These are phyloP conservation scores for Typhlichthys eigenmanni DNA, from an alignment of 2,797 vertebrate genomes.

Conservation along the genomic window DNA sequence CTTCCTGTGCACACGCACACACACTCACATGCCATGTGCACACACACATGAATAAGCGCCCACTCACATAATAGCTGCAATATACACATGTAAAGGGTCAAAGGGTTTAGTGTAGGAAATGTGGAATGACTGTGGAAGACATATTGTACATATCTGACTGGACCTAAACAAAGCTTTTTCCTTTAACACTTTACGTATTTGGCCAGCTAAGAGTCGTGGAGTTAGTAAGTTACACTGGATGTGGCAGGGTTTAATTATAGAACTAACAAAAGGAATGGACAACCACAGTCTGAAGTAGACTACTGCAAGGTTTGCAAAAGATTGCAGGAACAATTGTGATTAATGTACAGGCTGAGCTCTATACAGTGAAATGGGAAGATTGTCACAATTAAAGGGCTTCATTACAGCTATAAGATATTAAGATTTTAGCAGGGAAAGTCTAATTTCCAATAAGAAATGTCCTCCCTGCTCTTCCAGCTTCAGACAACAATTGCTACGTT, in stretches of 20 bases:
- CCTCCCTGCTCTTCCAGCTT: too few relatives aligned
- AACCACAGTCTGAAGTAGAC: too few relatives aligned
- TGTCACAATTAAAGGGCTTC: too few relatives aligned
- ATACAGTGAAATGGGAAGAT: too few relatives aligned
- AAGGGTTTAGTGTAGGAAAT: slow-evolving; percentile 16
- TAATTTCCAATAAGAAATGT: too few relatives aligned
- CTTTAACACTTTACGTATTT: slow-evolving; percentile 18
- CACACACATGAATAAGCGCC: slow-evolving; percentile 7
- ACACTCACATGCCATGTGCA: slow-evolving; percentile 6
- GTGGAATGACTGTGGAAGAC: slow-evolving; percentile 5
- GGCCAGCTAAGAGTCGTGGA: slow-evolving; percentile 14
- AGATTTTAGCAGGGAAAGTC: too few relatives aligned
- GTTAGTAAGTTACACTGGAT: slow-evolving; percentile 8
- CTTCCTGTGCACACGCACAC: slow-evolving; percentile 6
- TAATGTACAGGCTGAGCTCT: too few relatives aligned
- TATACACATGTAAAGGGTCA: slow-evolving; percentile 40
- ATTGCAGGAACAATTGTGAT: too few relatives aligned
- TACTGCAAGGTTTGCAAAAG: too few relatives aligned
- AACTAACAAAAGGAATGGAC: neutral
- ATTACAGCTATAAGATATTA: too few relatives aligned
- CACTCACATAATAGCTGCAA: slow-evolving; percentile 27
- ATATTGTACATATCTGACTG: slow-evolving; percentile 6
- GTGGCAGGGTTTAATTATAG: slow-evolving; percentile 38
- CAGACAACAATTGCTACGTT: too few relatives aligned
- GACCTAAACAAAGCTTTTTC: slow-evolving; percentile 33